Percentiles rank a stretch among this genome's conserved stretches.
Evolutionary conservation across 2,113 vertebrate species (phyloP).

Genomic region (Lates calcarifer): DNA sequence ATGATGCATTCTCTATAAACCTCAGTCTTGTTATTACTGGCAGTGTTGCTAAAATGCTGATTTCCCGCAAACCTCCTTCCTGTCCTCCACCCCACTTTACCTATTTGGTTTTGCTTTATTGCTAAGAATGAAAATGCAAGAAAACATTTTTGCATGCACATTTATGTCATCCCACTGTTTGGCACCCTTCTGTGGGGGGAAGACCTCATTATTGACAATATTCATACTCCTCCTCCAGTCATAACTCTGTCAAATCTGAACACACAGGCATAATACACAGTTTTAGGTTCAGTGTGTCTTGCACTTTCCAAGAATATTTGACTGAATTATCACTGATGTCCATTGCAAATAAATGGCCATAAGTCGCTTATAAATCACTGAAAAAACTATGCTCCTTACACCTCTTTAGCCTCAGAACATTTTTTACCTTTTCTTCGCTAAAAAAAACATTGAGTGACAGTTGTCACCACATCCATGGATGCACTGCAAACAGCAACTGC

Average conservation of each 20-base stretch:
- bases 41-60: background rate
- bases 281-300: background rate
- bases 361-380: background rate
- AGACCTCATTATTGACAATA: too few relatives aligned
- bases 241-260: background rate
- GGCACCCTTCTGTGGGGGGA: too few relatives aligned
- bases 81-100: background rate
- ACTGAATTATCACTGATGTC: background rate
- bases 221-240: background rate
- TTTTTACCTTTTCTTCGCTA: too few relatives aligned
- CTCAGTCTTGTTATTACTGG: slow-evolving; percentile 5
- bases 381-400: background rate
- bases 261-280: background rate
- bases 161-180: background rate
- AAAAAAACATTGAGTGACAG: background rate
- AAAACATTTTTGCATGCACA: background rate
- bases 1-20: background rate
- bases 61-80: slow-evolving; percentile 18
- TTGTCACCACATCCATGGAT: background rate
- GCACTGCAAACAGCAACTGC: background rate
- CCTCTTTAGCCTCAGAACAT: too few relatives aligned
- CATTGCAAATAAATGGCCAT: background rate
- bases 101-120: slow-evolving; percentile 24
- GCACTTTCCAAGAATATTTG: background rate
- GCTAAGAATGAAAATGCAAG: background rate